Evolutionary conservation across 2,113 vertebrate genomes (phyloP).

Genomic region (Ciconia maguari): DNA sequence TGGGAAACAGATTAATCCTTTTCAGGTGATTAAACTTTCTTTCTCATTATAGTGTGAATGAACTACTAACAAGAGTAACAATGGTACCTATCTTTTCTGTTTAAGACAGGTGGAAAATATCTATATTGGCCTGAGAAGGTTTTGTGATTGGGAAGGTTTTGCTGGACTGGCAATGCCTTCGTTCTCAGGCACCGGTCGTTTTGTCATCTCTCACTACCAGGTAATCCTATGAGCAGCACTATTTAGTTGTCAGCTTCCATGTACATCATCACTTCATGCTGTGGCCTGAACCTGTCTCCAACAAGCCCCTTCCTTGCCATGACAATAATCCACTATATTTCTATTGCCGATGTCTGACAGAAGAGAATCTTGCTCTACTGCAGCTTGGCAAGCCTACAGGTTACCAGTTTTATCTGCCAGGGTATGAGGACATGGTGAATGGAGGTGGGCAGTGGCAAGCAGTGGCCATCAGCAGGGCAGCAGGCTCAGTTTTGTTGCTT

Average conservation of each 20-base stretch:
- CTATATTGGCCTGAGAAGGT: neutral
- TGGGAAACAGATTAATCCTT: neutral
- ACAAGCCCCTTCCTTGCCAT: neutral
- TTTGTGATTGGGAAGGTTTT: neutral
- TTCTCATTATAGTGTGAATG: neutral
- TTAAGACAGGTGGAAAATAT: neutral
- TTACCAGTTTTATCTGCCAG: neutral
- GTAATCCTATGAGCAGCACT: neutral
- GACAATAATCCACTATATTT: neutral
- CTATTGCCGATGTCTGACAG: neutral
- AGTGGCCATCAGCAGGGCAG: neutral
- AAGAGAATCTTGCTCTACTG: neutral
- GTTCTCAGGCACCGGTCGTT: neutral
- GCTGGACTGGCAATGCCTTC: neutral
- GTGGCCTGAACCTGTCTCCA: neutral
- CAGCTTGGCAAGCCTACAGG: neutral
- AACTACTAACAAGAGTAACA: neutral
- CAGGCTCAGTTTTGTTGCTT: neutral
- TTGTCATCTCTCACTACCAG: neutral
- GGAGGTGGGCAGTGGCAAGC: neutral
- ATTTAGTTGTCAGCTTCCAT: neutral
- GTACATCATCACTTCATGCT: neutral
- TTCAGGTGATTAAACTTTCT: neutral
- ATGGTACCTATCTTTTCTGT: neutral
- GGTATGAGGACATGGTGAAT: accelerated